Conservation (phyloP, 2,797 vertebrate species). For the Atherinosoma microstoma region DNA sequence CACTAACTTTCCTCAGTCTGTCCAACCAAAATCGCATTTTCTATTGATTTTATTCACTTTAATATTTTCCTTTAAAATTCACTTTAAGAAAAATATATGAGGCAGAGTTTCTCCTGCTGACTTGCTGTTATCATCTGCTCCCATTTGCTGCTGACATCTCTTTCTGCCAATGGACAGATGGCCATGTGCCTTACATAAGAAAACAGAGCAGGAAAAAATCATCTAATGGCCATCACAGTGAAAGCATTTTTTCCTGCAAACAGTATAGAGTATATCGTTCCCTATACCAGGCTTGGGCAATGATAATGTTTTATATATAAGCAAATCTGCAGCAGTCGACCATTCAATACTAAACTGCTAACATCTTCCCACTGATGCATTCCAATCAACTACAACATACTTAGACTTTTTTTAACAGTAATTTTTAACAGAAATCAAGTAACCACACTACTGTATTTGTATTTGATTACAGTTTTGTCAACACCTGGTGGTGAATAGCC, state of each 20-base stretch:
- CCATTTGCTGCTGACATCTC: conserved; percentile 31
- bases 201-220: conserved; percentile 28
- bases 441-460: not conserved
- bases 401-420: not conserved
- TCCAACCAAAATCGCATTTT: not conserved
- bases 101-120: conserved; percentile 3
- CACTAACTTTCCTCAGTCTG: not conserved
- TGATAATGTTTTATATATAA: conserved; percentile 1
- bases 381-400: not conserved
- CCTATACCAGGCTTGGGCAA: not conserved
- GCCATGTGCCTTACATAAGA: conserved; percentile 5
- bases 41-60: not conserved
- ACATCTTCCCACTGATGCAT: not conserved
- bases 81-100: not conserved
- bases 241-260: not conserved
- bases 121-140: conserved; percentile 21
- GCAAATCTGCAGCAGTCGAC: not conserved
- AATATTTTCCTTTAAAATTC: not conserved
- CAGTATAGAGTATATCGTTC: not conserved
- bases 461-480: not conserved
- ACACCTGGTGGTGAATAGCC: conserved; percentile 61
- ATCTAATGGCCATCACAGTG: conserved; percentile 1
- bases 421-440: not conserved
- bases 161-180: conserved; percentile 38
- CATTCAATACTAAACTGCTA: not conserved